Percentiles rank a stretch among this genome's conserved stretches.
phyloP scores from a whole-genome alignment of 1,140 invertebrate genomes.

The Adelges cooleyi region DNA sequence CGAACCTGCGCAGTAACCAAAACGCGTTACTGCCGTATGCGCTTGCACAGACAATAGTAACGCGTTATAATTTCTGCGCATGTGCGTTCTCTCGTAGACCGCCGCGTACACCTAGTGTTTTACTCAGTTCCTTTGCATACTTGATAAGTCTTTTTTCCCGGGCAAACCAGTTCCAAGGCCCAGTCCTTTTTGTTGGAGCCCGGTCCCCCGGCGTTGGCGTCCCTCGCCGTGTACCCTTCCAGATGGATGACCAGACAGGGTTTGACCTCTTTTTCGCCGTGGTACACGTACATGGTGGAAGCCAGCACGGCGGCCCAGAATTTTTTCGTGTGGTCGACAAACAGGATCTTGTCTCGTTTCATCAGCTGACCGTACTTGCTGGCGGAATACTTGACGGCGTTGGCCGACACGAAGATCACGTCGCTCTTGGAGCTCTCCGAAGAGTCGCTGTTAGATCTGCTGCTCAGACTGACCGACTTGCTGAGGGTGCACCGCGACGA shows the following conservation, averaged over 20 bases:
- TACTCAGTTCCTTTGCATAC: too few relatives aligned
- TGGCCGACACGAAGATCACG: slow-evolving; percentile 31
- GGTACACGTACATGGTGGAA: slow-evolving; percentile 30
- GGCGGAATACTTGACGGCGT: slow-evolving; percentile 31
- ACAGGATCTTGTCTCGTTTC: slow-evolving; percentile 31
- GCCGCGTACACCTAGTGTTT: too few relatives aligned
- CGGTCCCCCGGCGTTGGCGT: not conserved
- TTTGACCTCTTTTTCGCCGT: slow-evolving; percentile 29
- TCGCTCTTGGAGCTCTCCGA: slow-evolving; percentile 13
- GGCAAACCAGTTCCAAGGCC: slow-evolving; percentile 31
- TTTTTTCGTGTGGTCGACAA: slow-evolving; percentile 31
- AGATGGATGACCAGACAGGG: slow-evolving; percentile 27
- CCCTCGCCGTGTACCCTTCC: slow-evolving; percentile 30
- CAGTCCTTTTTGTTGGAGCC: slow-evolving; percentile 28
- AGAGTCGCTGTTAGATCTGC: slow-evolving; percentile 14
- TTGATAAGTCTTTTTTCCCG: slow-evolving; percentile 34
- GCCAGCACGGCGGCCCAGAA: slow-evolving; percentile 32
- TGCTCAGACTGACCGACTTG: not conserved
- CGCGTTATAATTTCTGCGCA: too few relatives aligned
- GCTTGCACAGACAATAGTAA: too few relatives aligned
- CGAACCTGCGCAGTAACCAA: too few relatives aligned
- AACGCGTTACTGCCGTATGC: too few relatives aligned
- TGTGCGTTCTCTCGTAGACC: too few relatives aligned
- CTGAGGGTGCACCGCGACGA: not conserved
- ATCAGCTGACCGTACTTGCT: slow-evolving; percentile 30